Base-by-base conservation (phyloP, 2,113 vertebrate species). In the Aphelocoma coerulescens region DNA sequence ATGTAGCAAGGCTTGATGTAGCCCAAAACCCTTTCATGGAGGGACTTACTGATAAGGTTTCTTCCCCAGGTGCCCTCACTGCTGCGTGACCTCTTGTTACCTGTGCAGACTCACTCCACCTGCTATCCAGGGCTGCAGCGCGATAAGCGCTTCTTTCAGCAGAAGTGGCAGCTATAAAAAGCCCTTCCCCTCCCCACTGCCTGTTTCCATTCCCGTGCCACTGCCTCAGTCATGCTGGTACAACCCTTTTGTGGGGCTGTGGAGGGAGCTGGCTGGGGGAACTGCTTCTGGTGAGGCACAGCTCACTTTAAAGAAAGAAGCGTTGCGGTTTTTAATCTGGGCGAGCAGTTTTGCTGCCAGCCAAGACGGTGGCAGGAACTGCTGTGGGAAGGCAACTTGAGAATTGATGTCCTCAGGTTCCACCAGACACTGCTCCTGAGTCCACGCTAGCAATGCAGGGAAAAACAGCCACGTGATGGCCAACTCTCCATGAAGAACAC, bases 151-250 rank as follows among this genome's bases (percentile, higher is more conserved):
- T 97, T 80, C 86, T 89, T 87, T 92, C 86, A 93, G 92, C 92
- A 93, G 80, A 89, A 92, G 94, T 62, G 89, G 92, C 94, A 93
- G 93, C 95, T 96, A 97, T 96, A 95, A 97, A 96, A 97, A 97
- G 94, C 86, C 76, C 52, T 96, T 96, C 86, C 63, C 91, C 92
- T 96, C 94, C 92, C 86, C 1, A 0, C 79, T 91, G 95, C 92
- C 76, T 81, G 79, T 95, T 95, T 93, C 94, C 93, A 95, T 95
- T 95, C 84, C 84, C 0, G 4, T 77, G 85, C 76, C n/a, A 21
- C 86, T 12, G 27, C 77, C 68, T 26, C 76, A 44, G 76, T 55
- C 79, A 6, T 49, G 67, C 72, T 54, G 79, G 55, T 58, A 37
- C 91, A 93, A 55, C 48, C 51, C 73, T 93, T 88, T 18, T 44